Evolutionary conservation across 2,888 invertebrate species (phyloP), one percentile per base, ranked within the genome.

Genomic region (Ceramica pisi): DNA sequence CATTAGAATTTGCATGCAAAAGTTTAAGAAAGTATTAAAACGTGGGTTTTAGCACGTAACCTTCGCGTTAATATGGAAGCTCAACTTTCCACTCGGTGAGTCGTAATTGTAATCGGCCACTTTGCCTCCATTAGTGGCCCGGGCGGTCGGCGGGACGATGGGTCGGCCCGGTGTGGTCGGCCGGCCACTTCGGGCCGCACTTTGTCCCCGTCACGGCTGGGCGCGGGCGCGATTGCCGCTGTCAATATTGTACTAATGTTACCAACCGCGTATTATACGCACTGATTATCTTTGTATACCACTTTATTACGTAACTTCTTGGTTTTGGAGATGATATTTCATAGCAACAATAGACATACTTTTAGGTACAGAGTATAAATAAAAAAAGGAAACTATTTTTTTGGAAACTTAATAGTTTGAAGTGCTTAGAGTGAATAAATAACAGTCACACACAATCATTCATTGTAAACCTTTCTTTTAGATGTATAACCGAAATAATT

Each of bases 81-180:
- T 88, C 86, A 90, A 91, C 90, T 92, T 92, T 90, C 91, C 91
- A 91, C 91, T 92, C 86, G 87, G 85, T 87, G 87, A 85, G 77
- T 84, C 83, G 89, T 91, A 92, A 92, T 91, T 92, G 92, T 93
- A 92, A 94, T 92, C 90, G 91, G 89, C 91, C 92, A 92, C 92
- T 93, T 92, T 89, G 88, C 92, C 85, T 92, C 92, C 91, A 93
- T 93, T 93, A 93, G 90, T 75, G 81, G 64, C 77, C 81, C 56
- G 26, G 44, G 56, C 38, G 68, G 61, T 84, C 76, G 81, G 77
- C 73, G 62, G 76, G 70, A 83, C 71, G 82, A 74, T 71, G 62
- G 86, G 84, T 72, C 66, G 69, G 69, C 60, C 84, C 79, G 81
- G 75, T 75, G 66, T 75, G 67, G 78, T 84, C 84, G 86, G 85